phyloP scores from a whole-genome alignment of 2,113 vertebrate species.

The Plectropomus leopardus region DNA sequence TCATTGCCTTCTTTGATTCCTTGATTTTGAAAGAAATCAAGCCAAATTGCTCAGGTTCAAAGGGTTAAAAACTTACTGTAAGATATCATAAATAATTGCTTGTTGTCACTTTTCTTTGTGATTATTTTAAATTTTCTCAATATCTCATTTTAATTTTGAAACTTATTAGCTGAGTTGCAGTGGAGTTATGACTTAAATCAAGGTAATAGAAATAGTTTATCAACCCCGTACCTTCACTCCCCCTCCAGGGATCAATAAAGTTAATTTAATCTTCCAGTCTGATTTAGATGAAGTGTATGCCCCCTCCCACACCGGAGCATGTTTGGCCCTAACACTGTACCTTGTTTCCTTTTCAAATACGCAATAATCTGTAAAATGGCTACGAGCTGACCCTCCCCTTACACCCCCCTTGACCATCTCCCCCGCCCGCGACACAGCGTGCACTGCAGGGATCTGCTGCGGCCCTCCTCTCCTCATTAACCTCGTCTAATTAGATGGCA shows the following conservation, averaged over 20 bases:
- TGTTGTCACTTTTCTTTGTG: neutral
- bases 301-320: neutral
- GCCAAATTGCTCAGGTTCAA: too few species aligned
- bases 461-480: constrained; percentile 94
- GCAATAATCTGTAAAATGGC: constrained; percentile 8
- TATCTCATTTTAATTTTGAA: neutral
- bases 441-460: constrained; percentile 75
- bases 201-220: constrained; percentile 10
- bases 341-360: constrained; percentile 28
- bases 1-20: too few species aligned
- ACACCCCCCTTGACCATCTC: constrained; percentile 57
- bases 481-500: constrained; percentile 96
- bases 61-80: neutral
- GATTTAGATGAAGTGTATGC: constrained; percentile 13
- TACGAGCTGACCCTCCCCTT: constrained; percentile 27
- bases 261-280: constrained; percentile 25
- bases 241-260: constrained; percentile 45
- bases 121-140: neutral
- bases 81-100: neutral
- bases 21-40: too few species aligned
- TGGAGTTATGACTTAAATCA: neutral
- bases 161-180: neutral
- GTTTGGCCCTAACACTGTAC: neutral
- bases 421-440: constrained; percentile 56
- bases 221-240: neutral